Conservation (phyloP, 2,797 vertebrate genomes). For the Hafferia zeledoni region DNA sequence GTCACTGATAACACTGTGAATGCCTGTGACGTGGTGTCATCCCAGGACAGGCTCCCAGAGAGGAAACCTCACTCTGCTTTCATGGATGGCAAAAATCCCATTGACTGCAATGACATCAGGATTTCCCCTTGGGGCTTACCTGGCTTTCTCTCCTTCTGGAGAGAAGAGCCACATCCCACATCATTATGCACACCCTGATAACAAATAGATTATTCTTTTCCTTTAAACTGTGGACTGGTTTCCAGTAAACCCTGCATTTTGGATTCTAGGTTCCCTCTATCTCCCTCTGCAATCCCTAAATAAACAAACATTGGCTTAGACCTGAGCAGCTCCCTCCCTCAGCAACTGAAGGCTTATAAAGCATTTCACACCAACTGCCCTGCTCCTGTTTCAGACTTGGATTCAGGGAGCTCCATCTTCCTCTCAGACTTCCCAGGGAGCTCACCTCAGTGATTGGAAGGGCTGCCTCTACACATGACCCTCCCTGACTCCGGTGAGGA, state of each 20-base stretch:
- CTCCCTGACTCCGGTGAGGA: neutral
- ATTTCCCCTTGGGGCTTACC: neutral
- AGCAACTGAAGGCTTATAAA: neutral
- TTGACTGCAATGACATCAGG: neutral
- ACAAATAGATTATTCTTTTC: neutral
- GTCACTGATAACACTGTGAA: neutral
- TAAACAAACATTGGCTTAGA: conserved; percentile 48
- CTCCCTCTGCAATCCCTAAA: conserved; percentile 9
- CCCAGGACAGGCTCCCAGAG: neutral
- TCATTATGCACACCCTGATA: neutral
- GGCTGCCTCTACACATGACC: neutral
- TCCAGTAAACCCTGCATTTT: neutral
- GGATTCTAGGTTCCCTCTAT: neutral
- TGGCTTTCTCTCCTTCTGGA: neutral
- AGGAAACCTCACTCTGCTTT: neutral
- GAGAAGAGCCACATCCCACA: neutral
- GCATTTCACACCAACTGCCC: neutral
- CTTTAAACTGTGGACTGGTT: neutral
- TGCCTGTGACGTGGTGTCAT: neutral
- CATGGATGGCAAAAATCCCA: neutral
- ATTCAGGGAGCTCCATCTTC: neutral
- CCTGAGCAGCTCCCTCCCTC: neutral
- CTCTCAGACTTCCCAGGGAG: neutral
- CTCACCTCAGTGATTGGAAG: neutral
- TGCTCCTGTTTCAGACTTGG: neutral